A percentile compares a stretch with the other conserved stretches of the same genome.
Evolutionary conservation across 1,140 invertebrate genomes (phyloP).

Genomic region (Frieseomelitta varia): DNA sequence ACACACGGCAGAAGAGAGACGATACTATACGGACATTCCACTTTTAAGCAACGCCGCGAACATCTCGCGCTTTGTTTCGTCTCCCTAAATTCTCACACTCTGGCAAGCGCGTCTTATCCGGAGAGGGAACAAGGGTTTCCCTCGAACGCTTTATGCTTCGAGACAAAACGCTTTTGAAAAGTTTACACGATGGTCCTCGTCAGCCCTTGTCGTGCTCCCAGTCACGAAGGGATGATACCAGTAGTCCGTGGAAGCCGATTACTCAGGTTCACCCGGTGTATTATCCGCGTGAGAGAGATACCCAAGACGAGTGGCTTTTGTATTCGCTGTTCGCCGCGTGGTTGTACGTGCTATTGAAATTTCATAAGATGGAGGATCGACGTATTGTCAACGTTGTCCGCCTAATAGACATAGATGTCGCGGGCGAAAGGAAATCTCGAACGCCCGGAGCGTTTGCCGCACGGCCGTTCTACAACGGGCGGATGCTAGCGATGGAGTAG

Average conservation of each 20-base stretch:
- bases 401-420: conserved; percentile 54
- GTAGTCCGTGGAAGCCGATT: conserved; percentile 49
- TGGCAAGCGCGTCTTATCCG: conserved; percentile 42
- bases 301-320: conserved; percentile 41
- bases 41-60: not conserved
- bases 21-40: not conserved
- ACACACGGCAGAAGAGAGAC: not conserved
- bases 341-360: conserved; percentile 59
- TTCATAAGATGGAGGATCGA: conserved; percentile 43
- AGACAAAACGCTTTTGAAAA: conserved; percentile 56
- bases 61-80: conserved; percentile 30
- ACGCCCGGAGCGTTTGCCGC: not conserved
- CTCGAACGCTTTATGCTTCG: conserved; percentile 48
- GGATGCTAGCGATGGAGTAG: too few species aligned
- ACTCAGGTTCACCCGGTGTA: conserved; percentile 47
- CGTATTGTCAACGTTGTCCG: conserved; percentile 62
- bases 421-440: not conserved
- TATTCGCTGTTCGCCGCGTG: conserved; percentile 26
- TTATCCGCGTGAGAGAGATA: conserved; percentile 46
- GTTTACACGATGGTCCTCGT: conserved; percentile 53
- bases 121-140: conserved; percentile 26
- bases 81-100: conserved; percentile 52
- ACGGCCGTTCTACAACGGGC: not conserved
- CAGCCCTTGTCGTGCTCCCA: conserved; percentile 14
- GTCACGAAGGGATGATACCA: conserved; percentile 41